Base-by-base conservation (phyloP, 2,113 vertebrate species). In the Pheucticus melanocephalus region DNA sequence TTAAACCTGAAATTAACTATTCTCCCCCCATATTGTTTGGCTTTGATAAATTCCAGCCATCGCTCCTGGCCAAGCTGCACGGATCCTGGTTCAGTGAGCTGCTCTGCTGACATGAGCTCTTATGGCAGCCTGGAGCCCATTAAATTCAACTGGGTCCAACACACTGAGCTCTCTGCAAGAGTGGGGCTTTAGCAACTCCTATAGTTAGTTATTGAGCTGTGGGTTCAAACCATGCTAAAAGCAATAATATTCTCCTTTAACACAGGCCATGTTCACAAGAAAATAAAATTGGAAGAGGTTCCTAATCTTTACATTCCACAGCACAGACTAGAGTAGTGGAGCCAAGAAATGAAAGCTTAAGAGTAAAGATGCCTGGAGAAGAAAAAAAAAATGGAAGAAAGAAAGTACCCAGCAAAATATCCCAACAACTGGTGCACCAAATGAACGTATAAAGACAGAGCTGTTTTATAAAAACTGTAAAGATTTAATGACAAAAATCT, bases 1-100 rank as follows among this genome's bases (percentile, higher is more conserved):
- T 94, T 93, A 96, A 96, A 94, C 31, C 60, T 68, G 64, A 96
- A 96, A 94, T 95, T 86, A 95, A 84, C 82, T 86, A 20, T 92
- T 94, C 28, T 88, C 23, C 48, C 63, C 10, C 8, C 11, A 16
- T 71, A 71, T 37, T 81, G 51, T 75, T 94, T 61, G 59, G 70
- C 59, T 94, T 93, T 96, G 93, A 96, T 78, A 88, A 86, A 96
- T 95, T 82, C 85, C 93, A 95, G 90, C 59, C 79, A 85, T n/a
- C 4, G 22, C 51, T 95, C 72, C 30, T 60, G 71, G 72, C 53
- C 5, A 19, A 81, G 51, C 59, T 22, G 75, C 3, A 11, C 30
- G 69, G 63, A 82, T 33, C 65, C 76, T 24, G 31, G 21, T 81
- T 69, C 82, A 70, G 51, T 0, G 8, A 70, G 63, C 27, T 82